Base-by-base conservation (phyloP, 2,888 invertebrate genomes). In the Magallana nippona region DNA sequence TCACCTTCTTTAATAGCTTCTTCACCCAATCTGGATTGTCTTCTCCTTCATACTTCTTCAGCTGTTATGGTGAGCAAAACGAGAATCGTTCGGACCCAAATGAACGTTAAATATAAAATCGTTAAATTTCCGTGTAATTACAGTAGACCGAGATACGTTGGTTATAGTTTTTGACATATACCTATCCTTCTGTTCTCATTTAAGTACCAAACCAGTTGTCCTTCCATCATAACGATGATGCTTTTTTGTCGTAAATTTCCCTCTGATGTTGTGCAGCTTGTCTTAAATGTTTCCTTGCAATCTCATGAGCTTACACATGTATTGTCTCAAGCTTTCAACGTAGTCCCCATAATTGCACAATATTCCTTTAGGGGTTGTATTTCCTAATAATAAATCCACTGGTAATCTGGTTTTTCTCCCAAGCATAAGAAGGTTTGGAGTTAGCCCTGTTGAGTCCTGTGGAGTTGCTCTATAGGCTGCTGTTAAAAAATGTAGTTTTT, bases 351-450 rank as follows among this genome's bases (percentile, higher is more conserved):
- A 60, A 56, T 79, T 79, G 22, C 44, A 58, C 32, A 78, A 80
- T 87, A 15, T 27, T 19, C 55, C 77, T 15, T 55, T 13, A n/a
- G 82, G 2, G 0, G 19, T 55, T 19, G 13, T 79, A 3, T 44
- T 78, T 56, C 79, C 83, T 11, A 78, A 22, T 17, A 56, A 10
- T 19, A 83, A 55, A 27, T 88, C 87, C 19, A 71, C 79, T 8
- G 88, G 88, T 44, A 89, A 32, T 71, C 86, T 13, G 10, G 86
- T 87, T 63, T 88, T 87, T 19, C 82, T 79, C 3, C 86, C 86
- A 27, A 88, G 63, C 87, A 89, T 88, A 32, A 88, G 63, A 17
- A 86, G 15, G 57, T 87, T 89, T 11, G 87, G 87, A 5, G 87
- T 87, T n/a, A 87, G 60, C 17, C 83, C 82, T 17, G 89, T 84